Base-by-base conservation (phyloP, 1,140 invertebrate genomes). In the Heliconius eleuchia region DNA sequence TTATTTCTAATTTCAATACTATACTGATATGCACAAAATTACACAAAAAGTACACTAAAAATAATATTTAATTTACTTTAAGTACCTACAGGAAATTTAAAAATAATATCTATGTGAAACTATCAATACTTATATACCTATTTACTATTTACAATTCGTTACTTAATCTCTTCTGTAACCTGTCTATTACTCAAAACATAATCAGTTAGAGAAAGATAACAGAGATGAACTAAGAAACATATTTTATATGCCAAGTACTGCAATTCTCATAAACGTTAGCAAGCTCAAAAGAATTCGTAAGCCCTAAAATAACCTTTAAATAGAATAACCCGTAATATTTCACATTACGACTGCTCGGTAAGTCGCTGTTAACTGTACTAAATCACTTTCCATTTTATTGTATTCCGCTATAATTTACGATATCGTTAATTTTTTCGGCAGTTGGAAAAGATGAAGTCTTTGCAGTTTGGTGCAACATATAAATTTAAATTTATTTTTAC, bases 301-400 rank as follows among this genome's bases (percentile, higher is more conserved):
- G 37, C 71, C 55, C 55, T 60, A 23, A 60, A 60, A 60, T 72
- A 72, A 42, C 39, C 37, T 42, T 42, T 72, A 23, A 72, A 42
- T 42, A 42, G 42, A 30, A 42, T 72, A 71, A 50, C 42, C 60
- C 60, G 34, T 55, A 52, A 79, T 74, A 34, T 74, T 79, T 79
- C 71, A 75, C 39, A 60, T 70, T 39, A 34, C 60, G 57, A 34
- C n/a, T 70, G 78, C 73, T 79, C 73, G 70, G 78, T 79, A 71
- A 75, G 75, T 74, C 42, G 60, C 78, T 37, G 57, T 71, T 37
- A 78, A 74, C 72, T 50, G 66, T 72, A 74, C 60, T 79, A 79
- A 74, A 79, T 79, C 60, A 75, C 60, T 73, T 27, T 50, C 8
- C 73, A 60, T 79, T 79, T 79, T 79, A 79, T 79, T 73, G 78